Evolutionary conservation across 2,888 invertebrate genomes (phyloP).

Genomic region (Hemicrepidius hirtus): DNA sequence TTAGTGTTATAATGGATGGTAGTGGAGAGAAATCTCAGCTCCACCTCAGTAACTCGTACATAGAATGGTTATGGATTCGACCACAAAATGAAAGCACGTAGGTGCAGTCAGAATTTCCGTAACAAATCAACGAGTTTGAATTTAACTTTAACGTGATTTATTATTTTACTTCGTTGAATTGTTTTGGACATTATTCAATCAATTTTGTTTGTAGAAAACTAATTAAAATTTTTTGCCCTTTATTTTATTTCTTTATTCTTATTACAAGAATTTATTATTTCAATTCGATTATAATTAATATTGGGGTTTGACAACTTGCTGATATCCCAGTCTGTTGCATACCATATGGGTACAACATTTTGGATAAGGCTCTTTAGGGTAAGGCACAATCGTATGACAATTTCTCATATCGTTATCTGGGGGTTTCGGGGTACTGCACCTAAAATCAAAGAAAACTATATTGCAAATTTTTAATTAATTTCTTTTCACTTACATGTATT

Average conservation of each 20-base stretch:
- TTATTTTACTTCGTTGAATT: background rate
- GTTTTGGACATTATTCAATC: background rate
- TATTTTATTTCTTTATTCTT: too few species aligned
- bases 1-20: slow-evolving; percentile 29
- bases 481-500: slow-evolving; percentile 2
- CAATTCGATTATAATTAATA: background rate
- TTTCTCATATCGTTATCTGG: slow-evolving; percentile 26
- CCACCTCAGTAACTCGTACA: slow-evolving; percentile 25
- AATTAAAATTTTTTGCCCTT: too few species aligned
- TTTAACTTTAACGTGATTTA: slow-evolving; percentile 12
- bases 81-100: slow-evolving; percentile 42
- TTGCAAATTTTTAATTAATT: background rate
- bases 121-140: background rate
- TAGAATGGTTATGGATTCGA: slow-evolving; percentile 40
- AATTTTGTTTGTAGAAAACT: too few species aligned
- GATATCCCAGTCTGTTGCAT: slow-evolving; percentile 6
- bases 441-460: slow-evolving; percentile 5
- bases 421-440: slow-evolving; percentile 12
- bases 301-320: background rate
- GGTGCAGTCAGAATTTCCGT: slow-evolving; percentile 35
- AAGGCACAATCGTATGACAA: background rate
- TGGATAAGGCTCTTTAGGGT: background rate
- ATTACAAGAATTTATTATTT: too few species aligned
- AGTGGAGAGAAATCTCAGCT: slow-evolving; percentile 6
- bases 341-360: slow-evolving; percentile 17